These are phyloP conservation scores for Diplodus puntazzo DNA, from an alignment of 2,797 vertebrate genomes.

Conservation along the genomic window DNA sequence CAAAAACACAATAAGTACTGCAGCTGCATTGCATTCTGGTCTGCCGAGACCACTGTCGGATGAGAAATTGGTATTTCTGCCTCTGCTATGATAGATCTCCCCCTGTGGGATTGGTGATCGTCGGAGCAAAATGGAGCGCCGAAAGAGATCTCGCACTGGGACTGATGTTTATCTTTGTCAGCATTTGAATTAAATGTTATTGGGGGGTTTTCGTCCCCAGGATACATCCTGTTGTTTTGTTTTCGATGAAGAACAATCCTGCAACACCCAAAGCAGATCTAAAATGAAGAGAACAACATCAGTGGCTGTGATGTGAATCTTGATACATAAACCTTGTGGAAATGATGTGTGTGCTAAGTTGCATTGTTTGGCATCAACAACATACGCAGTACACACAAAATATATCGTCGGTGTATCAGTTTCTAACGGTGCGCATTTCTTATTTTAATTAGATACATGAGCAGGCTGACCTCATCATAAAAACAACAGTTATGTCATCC, in stretches of 20 bases:
- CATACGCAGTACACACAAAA: too few relatives aligned
- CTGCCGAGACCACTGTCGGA: slow-evolving; percentile 9
- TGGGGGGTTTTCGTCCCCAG: not conserved
- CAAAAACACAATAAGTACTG: slow-evolving; percentile 20
- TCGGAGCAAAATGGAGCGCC: slow-evolving; percentile 5
- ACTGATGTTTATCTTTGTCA: not conserved
- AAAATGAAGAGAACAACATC: not conserved
- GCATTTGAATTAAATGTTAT: not conserved
- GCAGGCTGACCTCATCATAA: too few relatives aligned
- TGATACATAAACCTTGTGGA: not conserved
- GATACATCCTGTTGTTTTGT: not conserved
- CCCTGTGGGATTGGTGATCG: slow-evolving; percentile 12
- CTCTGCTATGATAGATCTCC: slow-evolving; percentile 30
- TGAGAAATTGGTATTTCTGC: slow-evolving; percentile 28
- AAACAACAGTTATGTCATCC: too few relatives aligned
- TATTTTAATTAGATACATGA: not conserved
- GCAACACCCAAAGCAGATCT: not conserved
- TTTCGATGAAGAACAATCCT: not conserved
- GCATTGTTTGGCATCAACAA: too few relatives aligned
- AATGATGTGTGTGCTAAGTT: not conserved
- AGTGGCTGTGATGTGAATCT: too few relatives aligned
- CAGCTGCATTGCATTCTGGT: slow-evolving; percentile 18
- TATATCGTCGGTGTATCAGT: not conserved
- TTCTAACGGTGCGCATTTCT: not conserved
- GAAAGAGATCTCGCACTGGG: not conserved